These are phyloP conservation scores for Marcusenius ussheri DNA, from an alignment of 2,113 vertebrate species.

Conservation along the genomic window DNA sequence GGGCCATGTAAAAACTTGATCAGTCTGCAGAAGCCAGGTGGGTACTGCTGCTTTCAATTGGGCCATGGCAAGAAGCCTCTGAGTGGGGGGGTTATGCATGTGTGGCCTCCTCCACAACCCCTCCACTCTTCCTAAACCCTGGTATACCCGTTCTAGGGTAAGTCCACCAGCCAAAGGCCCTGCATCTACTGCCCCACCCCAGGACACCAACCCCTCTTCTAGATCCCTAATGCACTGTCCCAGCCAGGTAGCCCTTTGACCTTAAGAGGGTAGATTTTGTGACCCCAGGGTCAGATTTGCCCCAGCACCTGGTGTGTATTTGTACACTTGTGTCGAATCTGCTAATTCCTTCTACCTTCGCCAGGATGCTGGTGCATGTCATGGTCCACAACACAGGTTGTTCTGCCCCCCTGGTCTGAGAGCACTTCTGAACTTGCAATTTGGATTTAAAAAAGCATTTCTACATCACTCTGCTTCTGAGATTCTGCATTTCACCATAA, in stretches of 20 bases:
- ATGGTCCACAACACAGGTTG: neutral
- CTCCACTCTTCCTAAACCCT: neutral
- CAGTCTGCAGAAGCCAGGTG: neutral
- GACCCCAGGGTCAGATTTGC: neutral
- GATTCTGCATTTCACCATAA: neutral
- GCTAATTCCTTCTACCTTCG: neutral
- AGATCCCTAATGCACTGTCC: neutral
- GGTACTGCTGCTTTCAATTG: neutral
- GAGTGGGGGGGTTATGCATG: conserved; percentile 15
- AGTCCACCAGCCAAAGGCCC: neutral
- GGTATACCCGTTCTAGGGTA: neutral
- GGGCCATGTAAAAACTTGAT: neutral
- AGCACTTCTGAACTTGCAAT: neutral
- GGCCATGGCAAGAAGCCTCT: neutral
- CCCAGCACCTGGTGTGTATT: neutral
- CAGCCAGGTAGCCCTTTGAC: neutral
- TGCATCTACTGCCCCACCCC: neutral
- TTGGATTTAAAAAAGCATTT: neutral
- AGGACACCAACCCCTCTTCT: neutral
- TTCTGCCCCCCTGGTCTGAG: neutral
- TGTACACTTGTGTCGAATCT: neutral
- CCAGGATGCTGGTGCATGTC: neutral
- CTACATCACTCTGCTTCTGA: neutral
- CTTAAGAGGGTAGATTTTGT: neutral
- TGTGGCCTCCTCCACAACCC: neutral